Evolutionary conservation across 30 jellyfish, hydroid and myxozoan species (phyloP).

Genomic region (Hydractinia echinata): DNA sequence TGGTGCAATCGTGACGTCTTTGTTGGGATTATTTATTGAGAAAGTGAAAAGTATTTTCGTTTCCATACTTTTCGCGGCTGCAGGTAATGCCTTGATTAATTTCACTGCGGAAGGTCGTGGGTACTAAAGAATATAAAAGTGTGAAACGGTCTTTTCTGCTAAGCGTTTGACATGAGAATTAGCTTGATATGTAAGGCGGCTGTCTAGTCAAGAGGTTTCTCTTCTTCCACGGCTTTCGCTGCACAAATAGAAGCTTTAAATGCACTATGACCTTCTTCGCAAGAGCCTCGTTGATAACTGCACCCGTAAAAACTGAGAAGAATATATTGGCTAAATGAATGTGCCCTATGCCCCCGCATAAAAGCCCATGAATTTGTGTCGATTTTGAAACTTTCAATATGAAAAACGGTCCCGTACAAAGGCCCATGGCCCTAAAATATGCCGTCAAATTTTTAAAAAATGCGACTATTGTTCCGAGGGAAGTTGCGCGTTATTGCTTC

Average conservation of each 20-base stretch:
- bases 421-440: background rate
- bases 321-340: no score
- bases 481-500: background rate
- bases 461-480: background rate
- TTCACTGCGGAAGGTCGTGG: no score
- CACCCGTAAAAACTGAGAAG: no score
- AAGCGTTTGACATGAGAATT: no score
- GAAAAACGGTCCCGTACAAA: background rate
- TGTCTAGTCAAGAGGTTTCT: no score
- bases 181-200: no score
- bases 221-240: no score
- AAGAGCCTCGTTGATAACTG: no score
- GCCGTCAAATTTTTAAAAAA: background rate
- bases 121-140: no score
- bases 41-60: constrained; percentile 11
- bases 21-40: background rate
- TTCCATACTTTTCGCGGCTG: background rate
- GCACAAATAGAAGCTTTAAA: no score
- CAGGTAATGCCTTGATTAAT: background rate
- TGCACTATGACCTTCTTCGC: no score
- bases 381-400: background rate
- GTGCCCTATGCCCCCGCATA: background rate
- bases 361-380: background rate
- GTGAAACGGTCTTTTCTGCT: no score
- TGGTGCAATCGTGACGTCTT: background rate